A percentile compares a stretch with the other conserved stretches of the same genome.
phyloP scores from a whole-genome alignment of 1,140 invertebrate genomes.

The Aporrectodea caliginosa region DNA sequence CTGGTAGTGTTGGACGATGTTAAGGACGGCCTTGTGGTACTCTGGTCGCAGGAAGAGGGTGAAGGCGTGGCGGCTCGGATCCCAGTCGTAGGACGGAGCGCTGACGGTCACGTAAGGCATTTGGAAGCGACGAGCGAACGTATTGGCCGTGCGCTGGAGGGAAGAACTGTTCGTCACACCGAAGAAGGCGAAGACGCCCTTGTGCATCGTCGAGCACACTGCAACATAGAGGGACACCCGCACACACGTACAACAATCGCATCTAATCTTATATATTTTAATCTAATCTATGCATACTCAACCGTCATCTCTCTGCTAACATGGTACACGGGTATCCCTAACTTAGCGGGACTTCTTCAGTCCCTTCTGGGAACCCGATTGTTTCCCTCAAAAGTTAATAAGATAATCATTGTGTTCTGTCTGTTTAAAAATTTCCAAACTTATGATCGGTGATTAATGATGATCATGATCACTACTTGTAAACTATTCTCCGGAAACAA shows the following conservation, averaged over 20 bases:
- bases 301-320: too few relatives aligned
- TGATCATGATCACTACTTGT: too few relatives aligned
- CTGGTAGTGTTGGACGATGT: not conserved
- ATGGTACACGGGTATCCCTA: too few relatives aligned
- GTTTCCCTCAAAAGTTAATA: too few relatives aligned
- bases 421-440: not conserved
- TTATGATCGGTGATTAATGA: too few relatives aligned
- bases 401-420: not conserved
- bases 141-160: not conserved
- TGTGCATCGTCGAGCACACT: not conserved
- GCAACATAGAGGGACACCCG: not conserved
- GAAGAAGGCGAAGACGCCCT: not conserved
- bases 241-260: not conserved
- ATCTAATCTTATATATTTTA: not conserved
- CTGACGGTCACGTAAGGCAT: not conserved
- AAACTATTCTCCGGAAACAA: too few relatives aligned
- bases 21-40: constrained; percentile 8
- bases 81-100: not conserved
- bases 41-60: constrained; percentile 1
- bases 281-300: too few relatives aligned
- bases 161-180: not conserved
- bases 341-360: too few relatives aligned
- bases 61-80: not conserved
- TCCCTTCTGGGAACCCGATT: too few relatives aligned
- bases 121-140: not conserved